A percentile compares a stretch with the other conserved stretches of the same genome.
phyloP scores from a whole-genome alignment of 2,888 invertebrate species.

The Pterobdella sp. region DNA sequence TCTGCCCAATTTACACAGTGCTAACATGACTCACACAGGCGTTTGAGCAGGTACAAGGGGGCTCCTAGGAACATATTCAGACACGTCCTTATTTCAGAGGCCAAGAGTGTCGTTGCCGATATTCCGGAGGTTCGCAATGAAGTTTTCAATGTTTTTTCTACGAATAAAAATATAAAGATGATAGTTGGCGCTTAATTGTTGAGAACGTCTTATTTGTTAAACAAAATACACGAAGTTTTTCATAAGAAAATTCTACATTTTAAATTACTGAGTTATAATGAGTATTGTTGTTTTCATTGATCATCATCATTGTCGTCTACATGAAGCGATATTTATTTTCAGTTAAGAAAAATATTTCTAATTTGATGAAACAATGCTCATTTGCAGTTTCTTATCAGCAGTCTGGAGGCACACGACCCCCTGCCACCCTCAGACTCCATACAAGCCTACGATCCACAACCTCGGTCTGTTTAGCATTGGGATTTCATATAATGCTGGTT shows the following conservation, averaged over 20 bases:
- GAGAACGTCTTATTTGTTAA: no score
- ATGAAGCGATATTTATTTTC: no score
- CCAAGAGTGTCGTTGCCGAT: conserved; percentile 61
- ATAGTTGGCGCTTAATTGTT: no score
- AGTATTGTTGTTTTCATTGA: neutral
- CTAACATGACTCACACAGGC: conserved; percentile 46
- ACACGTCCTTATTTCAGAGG: conserved; percentile 65
- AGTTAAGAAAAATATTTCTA: neutral
- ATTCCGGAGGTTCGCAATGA: conserved; percentile 50
- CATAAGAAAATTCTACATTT: no score
- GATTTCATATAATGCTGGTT: neutral
- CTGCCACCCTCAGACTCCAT: conserved; percentile 69
- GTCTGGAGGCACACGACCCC: conserved; percentile 59
- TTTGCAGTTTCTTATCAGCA: neutral
- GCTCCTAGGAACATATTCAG: conserved; percentile 63
- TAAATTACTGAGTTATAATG: neutral
- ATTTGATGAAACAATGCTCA: neutral
- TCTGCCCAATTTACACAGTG: no score
- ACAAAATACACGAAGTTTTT: no score
- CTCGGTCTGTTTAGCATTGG: conserved; percentile 40
- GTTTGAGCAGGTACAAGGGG: conserved; percentile 60
- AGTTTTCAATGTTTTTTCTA: neutral
- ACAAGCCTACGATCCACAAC: conserved; percentile 60
- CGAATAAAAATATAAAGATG: neutral
- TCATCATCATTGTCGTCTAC: neutral